A percentile compares a stretch with the other conserved stretches of the same genome.
Evolutionary conservation across 2,113 vertebrate species (phyloP).

Genomic region (Eulacestoma nigropectus): DNA sequence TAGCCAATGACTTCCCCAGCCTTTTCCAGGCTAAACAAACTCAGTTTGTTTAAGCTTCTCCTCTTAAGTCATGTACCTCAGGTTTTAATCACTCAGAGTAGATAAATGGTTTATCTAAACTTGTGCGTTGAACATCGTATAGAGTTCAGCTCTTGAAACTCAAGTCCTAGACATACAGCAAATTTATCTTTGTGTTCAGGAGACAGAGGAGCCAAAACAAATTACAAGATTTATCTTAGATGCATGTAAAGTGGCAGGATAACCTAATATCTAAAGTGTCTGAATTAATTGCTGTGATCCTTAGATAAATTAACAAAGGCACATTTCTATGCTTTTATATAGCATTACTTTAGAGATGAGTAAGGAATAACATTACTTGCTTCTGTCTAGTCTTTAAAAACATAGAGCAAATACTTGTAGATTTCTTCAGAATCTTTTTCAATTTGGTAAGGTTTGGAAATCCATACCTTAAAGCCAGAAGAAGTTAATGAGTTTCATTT

Average conservation of each 20-base stretch:
- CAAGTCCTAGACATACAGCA: not conserved
- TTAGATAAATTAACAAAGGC: not conserved
- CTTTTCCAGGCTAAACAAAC: not conserved
- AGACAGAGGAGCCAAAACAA: not conserved
- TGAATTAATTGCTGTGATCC: conserved; percentile 18
- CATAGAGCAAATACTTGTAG: not conserved
- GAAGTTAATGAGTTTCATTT: not conserved
- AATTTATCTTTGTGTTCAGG: conserved; percentile 5
- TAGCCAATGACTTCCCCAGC: not conserved
- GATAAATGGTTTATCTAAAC: conserved; percentile 13
- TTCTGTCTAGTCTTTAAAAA: not conserved
- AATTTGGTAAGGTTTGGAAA: not conserved
- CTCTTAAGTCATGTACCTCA: not conserved
- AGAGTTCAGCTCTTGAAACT: not conserved
- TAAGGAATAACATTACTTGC: not conserved
- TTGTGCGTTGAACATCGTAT: not conserved
- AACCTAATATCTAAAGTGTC: not conserved
- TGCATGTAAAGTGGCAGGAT: not conserved
- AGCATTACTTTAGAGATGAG: not conserved
- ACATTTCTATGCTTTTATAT: not conserved
- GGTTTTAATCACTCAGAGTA: not conserved
- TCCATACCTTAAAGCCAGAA: not conserved
- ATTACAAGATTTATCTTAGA: conserved; percentile 7
- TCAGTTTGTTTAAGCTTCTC: not conserved
- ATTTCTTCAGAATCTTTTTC: not conserved